Percentiles rank a stretch among this genome's conserved stretches.
Conservation (phyloP, 64 coral and sea anemone genomes). For the Hydrozoanthus tunicans region DNA sequence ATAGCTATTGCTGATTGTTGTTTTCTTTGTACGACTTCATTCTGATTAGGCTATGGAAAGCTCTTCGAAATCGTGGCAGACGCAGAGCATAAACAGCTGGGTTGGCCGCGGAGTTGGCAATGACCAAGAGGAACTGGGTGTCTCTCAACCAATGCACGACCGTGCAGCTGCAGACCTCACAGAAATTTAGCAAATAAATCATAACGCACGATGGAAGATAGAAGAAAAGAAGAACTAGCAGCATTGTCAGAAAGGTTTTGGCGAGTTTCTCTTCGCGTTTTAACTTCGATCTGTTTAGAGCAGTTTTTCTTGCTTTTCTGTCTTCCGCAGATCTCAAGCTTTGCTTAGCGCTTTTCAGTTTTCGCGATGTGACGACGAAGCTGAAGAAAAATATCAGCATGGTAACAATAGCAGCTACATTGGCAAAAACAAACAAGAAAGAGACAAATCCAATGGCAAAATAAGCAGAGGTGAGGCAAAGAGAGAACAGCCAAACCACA, state of each 20-base stretch:
- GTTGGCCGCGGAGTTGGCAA: conserved; percentile 66
- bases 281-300: not conserved
- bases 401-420: conserved; percentile 52
- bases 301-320: conserved; percentile 13
- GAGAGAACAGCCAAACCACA: conserved; percentile 52
- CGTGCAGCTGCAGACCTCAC: conserved; percentile 58
- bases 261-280: conserved; percentile 61
- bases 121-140: conserved; percentile 75
- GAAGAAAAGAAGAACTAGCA: conserved; percentile 48
- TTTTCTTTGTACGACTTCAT: not conserved
- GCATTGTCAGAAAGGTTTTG: conserved; percentile 60
- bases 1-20: no score
- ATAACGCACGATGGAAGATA: conserved; percentile 67
- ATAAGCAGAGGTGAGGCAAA: conserved; percentile 46
- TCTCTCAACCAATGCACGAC: conserved; percentile 72
- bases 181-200: conserved; percentile 79
- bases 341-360: conserved; percentile 14
- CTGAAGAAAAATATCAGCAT: conserved; percentile 59
- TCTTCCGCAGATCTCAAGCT: not conserved
- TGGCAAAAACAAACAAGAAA: conserved; percentile 76
- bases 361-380: conserved; percentile 45
- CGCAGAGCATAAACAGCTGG: conserved; percentile 73
- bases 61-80: conserved; percentile 67
- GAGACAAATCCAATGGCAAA: conserved; percentile 64
- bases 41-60: conserved; percentile 61